Percentiles rank a stretch among this genome's conserved stretches.
Conservation (phyloP, 1,140 invertebrate genomes). For the Olivierus martensii region DNA sequence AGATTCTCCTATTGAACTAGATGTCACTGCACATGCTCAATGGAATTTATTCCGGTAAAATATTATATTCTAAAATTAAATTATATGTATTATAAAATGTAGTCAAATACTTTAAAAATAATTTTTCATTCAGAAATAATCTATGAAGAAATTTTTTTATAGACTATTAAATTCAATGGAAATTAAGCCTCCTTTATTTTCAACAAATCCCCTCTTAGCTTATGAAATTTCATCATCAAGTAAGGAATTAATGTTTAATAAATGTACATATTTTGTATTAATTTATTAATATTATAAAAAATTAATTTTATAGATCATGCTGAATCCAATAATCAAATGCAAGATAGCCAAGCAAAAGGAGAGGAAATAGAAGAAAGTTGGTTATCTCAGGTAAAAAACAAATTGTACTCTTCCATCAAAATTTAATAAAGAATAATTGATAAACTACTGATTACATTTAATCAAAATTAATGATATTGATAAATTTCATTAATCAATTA, state of each 20-base stretch:
- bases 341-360: background rate
- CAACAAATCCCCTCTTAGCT: conserved; percentile 25
- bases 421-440: no score
- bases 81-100: no score
- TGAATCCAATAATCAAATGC: background rate
- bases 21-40: conserved; percentile 70
- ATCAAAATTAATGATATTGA: no score
- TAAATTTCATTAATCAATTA: no score
- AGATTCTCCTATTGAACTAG: conserved; percentile 74
- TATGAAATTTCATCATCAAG: no score
- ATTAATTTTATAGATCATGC: background rate
- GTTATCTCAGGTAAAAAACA: conserved; percentile 18
- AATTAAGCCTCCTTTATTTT: conserved; percentile 27
- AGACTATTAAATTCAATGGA: conserved; percentile 16
- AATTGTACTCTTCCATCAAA: no score
- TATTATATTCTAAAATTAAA: background rate
- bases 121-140: background rate
- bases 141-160: background rate
- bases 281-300: no score
- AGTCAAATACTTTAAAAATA: no score
- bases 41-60: conserved; percentile 50
- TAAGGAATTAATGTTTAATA: no score
- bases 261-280: no score
- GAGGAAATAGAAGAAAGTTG: conserved; percentile 18
- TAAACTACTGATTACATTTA: no score